phyloP scores from a whole-genome alignment of 2,797 vertebrate genomes.

The Clarias platycephalus region DNA sequence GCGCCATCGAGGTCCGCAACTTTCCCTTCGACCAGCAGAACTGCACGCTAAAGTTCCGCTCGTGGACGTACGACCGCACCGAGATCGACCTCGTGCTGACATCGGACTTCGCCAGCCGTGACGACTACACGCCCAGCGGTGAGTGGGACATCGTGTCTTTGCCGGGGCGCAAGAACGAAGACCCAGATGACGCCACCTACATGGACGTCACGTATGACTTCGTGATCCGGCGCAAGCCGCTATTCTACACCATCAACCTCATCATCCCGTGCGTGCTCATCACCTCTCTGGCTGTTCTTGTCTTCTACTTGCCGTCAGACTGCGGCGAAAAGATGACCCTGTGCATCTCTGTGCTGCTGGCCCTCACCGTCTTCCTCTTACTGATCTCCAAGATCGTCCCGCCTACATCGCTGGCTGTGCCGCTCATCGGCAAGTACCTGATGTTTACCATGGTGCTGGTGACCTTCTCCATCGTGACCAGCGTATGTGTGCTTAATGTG shows the following conservation, averaged over 20 bases:
- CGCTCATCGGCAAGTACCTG: slow-evolving; percentile 81
- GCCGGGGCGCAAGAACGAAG: slow-evolving; percentile 76
- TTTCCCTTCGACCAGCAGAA: slow-evolving; percentile 84
- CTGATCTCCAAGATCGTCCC: slow-evolving; percentile 83
- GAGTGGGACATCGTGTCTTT: slow-evolving; percentile 82
- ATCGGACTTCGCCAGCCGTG: slow-evolving; percentile 78
- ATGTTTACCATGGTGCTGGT: slow-evolving; percentile 84
- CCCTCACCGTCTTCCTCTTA: slow-evolving; percentile 81
- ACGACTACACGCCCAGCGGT: slow-evolving; percentile 80
- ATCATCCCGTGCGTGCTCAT: slow-evolving; percentile 81
- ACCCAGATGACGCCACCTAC: slow-evolving; percentile 75
- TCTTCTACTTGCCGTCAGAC: slow-evolving; percentile 81
- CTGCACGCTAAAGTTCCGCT: slow-evolving; percentile 82
- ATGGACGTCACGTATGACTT: slow-evolving; percentile 81
- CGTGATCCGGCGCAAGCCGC: slow-evolving; percentile 78
- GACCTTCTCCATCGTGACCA: slow-evolving; percentile 77
- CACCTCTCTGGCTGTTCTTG: slow-evolving; percentile 77
- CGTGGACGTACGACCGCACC: slow-evolving; percentile 81
- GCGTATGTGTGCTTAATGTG: slow-evolving; percentile 78
- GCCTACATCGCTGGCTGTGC: slow-evolving; percentile 79
- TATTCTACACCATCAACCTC: slow-evolving; percentile 81
- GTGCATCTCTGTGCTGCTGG: slow-evolving; percentile 79
- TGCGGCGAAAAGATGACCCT: slow-evolving; percentile 81
- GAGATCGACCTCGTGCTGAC: slow-evolving; percentile 78
- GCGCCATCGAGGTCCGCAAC: slow-evolving; percentile 79